Evolutionary conservation across 2,797 vertebrate genomes (phyloP).

Genomic region (Parauchenoglanis ngamensis): DNA sequence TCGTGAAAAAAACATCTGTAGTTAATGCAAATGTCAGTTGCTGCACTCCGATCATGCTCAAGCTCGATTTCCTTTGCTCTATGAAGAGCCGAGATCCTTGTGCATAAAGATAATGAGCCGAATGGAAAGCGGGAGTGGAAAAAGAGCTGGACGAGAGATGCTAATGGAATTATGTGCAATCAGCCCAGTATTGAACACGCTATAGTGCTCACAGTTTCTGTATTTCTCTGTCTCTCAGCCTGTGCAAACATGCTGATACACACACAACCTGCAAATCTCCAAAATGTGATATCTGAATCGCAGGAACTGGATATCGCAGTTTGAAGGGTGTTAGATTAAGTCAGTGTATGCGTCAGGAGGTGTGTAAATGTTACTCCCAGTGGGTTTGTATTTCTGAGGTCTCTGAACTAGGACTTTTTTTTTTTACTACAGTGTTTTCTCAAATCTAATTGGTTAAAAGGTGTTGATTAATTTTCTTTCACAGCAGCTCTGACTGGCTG

Average conservation of each 20-base stretch:
- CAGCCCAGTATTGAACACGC: background rate
- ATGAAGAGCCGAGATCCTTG: background rate
- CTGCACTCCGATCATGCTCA: background rate
- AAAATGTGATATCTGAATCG: background rate
- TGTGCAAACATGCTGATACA: conserved; percentile 15
- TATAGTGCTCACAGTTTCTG: background rate
- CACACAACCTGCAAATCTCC: background rate
- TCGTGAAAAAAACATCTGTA: background rate
- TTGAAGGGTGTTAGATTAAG: conserved; percentile 2
- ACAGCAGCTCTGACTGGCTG: background rate
- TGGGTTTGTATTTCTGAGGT: background rate
- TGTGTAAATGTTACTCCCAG: background rate
- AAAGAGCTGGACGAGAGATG: conserved; percentile 1
- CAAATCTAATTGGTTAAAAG: background rate
- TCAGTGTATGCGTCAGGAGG: background rate
- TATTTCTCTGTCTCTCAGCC: background rate
- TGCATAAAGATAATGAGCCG: conserved; percentile 21
- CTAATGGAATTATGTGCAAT: conserved; percentile 15
- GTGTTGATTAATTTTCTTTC: background rate
- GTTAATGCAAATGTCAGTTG: conserved; percentile 40
- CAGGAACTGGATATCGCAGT: background rate
- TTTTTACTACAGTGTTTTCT: background rate
- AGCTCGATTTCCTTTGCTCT: conserved; percentile 17
- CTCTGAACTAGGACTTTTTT: background rate
- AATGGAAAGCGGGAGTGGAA: conserved; percentile 3